phyloP scores from a whole-genome alignment of 1,140 invertebrate species.

The Meloidogyne chitwoodi region DNA sequence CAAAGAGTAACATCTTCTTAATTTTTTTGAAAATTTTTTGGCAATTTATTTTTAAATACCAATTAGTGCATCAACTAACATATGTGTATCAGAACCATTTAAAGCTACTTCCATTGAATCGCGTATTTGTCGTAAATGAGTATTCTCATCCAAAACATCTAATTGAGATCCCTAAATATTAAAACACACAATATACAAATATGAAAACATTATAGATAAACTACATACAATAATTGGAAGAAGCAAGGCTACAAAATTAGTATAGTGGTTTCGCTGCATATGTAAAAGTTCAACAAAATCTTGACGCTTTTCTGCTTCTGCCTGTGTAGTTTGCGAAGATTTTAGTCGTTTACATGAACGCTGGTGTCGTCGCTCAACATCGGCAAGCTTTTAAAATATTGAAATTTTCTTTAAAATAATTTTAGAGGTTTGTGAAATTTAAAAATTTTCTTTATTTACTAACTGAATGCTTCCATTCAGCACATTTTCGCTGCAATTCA shows the following conservation, averaged over 20 bases:
- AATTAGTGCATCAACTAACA: slow-evolving; percentile 31
- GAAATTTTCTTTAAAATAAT: neutral
- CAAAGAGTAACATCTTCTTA: neutral
- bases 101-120: slow-evolving; percentile 29
- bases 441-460: neutral
- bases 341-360: slow-evolving; percentile 20
- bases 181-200: neutral
- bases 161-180: slow-evolving; percentile 31
- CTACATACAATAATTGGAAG: slow-evolving; percentile 35
- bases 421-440: neutral
- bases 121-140: slow-evolving; percentile 28
- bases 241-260: slow-evolving; percentile 25
- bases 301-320: slow-evolving; percentile 17
- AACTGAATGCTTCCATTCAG: slow-evolving; percentile 37
- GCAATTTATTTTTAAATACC: slow-evolving; percentile 10
- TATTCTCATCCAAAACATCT: slow-evolving; percentile 37
- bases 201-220: neutral
- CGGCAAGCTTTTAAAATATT: slow-evolving; percentile 14
- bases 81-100: slow-evolving; percentile 14
- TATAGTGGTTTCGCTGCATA: slow-evolving; percentile 33
- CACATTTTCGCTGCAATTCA: slow-evolving; percentile 27
- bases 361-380: slow-evolving; percentile 33
- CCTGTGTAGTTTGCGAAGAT: neutral
- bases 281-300: slow-evolving; percentile 32
- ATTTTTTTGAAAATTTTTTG: slow-evolving; percentile 15